These are phyloP conservation scores for Plusia festucae DNA, from an alignment of 2,888 invertebrate genomes.

Conservation along the genomic window DNA sequence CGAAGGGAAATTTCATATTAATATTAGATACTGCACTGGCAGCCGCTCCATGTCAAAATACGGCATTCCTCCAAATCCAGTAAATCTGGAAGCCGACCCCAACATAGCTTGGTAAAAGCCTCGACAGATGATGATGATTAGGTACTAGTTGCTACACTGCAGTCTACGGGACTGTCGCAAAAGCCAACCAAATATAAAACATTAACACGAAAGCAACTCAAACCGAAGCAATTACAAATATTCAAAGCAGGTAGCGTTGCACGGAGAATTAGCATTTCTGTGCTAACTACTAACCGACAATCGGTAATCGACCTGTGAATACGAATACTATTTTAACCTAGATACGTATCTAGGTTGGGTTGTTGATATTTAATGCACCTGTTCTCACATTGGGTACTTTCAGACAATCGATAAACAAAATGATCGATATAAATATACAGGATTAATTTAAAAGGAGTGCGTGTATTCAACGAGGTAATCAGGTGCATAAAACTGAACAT, in stretches of 20 bases:
- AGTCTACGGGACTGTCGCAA: not conserved
- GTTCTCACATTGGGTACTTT: not conserved
- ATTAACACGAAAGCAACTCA: not conserved
- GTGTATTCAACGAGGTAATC: no score
- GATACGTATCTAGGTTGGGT: not conserved
- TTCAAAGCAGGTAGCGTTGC: constrained; percentile 6
- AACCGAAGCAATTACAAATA: constrained; percentile 10
- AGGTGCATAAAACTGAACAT: no score
- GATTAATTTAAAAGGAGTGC: no score
- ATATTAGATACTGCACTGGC: no score
- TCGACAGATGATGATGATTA: no score
- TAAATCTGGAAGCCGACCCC: no score
- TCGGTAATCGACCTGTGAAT: constrained; percentile 21
- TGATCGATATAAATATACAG: not conserved
- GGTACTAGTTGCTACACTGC: no score
- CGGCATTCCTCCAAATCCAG: no score
- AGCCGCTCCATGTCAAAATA: no score
- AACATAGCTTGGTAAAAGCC: no score
- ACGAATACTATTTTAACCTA: constrained; percentile 15
- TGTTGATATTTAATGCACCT: not conserved
- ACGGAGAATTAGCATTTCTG: constrained; percentile 17
- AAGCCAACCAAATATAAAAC: not conserved
- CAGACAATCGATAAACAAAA: not conserved
- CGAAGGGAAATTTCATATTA: no score
- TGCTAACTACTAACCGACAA: constrained; percentile 23